Conservation (phyloP, 2,797 vertebrate genomes). For the Lithobates sylvaticus region DNA sequence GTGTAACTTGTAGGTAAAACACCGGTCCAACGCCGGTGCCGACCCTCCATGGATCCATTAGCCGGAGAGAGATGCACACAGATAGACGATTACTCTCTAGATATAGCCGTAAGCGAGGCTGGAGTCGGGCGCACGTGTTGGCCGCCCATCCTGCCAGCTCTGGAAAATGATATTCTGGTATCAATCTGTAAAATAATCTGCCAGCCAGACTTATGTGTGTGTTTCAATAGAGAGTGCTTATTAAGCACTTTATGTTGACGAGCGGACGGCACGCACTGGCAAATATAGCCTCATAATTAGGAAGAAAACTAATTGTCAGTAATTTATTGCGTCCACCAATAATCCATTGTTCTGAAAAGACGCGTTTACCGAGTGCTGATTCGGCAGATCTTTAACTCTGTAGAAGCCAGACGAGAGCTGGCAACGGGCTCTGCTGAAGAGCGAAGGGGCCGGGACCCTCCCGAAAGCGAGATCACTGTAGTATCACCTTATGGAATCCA, state of each 20-base stretch:
- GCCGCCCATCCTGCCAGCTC: background rate
- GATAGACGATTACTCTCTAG: background rate
- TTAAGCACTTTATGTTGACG: constrained; percentile 29
- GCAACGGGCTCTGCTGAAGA: background rate
- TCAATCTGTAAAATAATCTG: background rate
- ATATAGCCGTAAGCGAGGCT: background rate
- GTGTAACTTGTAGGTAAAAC: too few relatives aligned
- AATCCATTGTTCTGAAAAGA: constrained; percentile 31
- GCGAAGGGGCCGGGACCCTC: background rate
- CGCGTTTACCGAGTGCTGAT: background rate
- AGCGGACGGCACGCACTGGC: constrained; percentile 26
- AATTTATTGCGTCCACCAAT: constrained; percentile 38
- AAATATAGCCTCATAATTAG: constrained; percentile 19
- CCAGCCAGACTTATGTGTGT: constrained; percentile 15
- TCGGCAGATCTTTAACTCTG: constrained; percentile 10
- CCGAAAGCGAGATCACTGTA: background rate
- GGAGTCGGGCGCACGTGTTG: background rate
- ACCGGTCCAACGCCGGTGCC: too few relatives aligned
- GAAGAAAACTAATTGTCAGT: constrained; percentile 31
- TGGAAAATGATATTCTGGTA: background rate
- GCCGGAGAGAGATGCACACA: background rate
- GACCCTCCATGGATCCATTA: background rate
- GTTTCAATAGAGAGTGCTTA: constrained; percentile 4
- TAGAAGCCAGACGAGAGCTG: background rate
- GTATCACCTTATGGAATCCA: too few relatives aligned